A percentile compares a stretch with the other conserved stretches of the same genome.
Evolutionary conservation across 2,113 vertebrate species (phyloP).

Genomic region (Spermophilus dauricus): DNA sequence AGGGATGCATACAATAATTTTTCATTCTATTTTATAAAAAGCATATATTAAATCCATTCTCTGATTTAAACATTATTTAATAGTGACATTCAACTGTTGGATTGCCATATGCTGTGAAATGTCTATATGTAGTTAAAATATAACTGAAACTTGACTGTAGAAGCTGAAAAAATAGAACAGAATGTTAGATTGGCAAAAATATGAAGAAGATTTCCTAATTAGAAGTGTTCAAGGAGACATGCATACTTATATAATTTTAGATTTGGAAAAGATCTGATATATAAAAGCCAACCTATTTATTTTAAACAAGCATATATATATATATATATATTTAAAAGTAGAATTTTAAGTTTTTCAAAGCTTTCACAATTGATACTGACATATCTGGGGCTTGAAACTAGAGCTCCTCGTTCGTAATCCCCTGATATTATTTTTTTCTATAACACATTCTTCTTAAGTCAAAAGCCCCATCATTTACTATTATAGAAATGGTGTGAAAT

Average conservation of each 20-base stretch:
- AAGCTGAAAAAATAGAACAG: slow-evolving; percentile 59
- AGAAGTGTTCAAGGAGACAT: slow-evolving; percentile 57
- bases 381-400: neutral
- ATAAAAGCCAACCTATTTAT: slow-evolving; percentile 60
- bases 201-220: slow-evolving; percentile 69
- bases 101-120: slow-evolving; percentile 73
- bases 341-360: neutral
- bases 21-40: neutral
- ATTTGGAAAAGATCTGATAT: slow-evolving; percentile 56
- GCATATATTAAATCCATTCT: neutral
- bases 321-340: slow-evolving; percentile 39
- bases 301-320: slow-evolving; percentile 15
- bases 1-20: neutral
- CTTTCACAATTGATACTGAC: neutral
- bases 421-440: neutral
- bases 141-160: slow-evolving; percentile 58
- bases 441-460: neutral
- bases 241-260: slow-evolving; percentile 69
- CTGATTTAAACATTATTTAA: slow-evolving; percentile 58
- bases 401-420: neutral
- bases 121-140: slow-evolving; percentile 68
- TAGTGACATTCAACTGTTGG: slow-evolving; percentile 61
- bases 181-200: slow-evolving; percentile 75
- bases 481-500: neutral
- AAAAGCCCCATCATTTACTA: neutral